Evolutionary conservation across 2,888 invertebrate species (phyloP).

Genomic region (Monoplex corrugatus): DNA sequence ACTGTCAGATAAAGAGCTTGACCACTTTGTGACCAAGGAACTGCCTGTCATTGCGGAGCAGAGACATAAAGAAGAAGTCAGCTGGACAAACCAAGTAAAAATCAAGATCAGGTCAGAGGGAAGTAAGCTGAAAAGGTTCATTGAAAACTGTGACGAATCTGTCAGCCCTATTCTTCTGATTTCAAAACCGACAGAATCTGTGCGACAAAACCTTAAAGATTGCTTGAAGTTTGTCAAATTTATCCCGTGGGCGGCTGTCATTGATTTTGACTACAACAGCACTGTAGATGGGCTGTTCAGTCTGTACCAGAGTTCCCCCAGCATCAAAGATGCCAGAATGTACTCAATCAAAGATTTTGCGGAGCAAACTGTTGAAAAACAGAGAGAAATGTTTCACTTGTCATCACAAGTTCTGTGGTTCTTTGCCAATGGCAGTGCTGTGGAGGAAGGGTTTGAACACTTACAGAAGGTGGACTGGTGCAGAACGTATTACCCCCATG

Average conservation of each 20-base stretch:
- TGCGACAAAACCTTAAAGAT: not conserved
- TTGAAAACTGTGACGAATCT: not conserved
- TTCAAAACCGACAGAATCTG: not conserved
- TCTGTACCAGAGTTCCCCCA: not conserved
- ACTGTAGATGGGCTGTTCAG: not conserved
- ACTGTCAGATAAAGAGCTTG: constrained; percentile 23
- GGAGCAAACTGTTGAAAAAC: not conserved
- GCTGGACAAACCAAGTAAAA: not conserved
- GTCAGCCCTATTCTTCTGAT: not conserved
- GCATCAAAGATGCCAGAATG: not conserved
- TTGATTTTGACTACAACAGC: not conserved
- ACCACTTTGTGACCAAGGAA: not conserved
- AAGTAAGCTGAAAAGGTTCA: not conserved
- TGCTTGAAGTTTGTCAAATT: not conserved
- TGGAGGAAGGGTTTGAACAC: not conserved
- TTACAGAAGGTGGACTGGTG: not conserved
- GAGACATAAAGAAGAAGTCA: not conserved
- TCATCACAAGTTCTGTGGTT: not conserved
- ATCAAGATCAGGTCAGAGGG: not conserved
- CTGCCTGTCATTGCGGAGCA: not conserved
- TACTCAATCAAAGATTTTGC: not conserved
- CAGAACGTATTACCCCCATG: not conserved
- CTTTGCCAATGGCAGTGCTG: not conserved
- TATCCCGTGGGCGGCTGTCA: not conserved
- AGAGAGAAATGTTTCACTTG: not conserved